Evolutionary conservation across 2,113 vertebrate species (phyloP), one percentile per base, ranked within the genome.

Genomic region (Cricetomys ansorgei): DNA sequence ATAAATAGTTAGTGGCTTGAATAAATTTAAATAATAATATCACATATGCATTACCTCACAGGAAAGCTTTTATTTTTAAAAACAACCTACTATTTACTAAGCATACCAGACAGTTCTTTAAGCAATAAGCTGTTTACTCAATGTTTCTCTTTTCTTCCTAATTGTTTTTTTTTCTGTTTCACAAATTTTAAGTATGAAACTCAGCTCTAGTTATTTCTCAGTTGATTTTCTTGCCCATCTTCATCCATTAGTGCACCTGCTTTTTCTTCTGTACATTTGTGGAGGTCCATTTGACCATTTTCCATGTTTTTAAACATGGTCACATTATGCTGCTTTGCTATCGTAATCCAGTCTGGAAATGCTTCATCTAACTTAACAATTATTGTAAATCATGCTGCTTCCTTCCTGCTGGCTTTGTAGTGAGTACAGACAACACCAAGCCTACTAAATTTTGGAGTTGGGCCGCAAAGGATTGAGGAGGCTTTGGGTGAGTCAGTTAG

Each of bases 281-380:
- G 19, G 53, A 89, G 92, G 62, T 73, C 86, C 73, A 89, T 31
- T 94, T 31, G 86, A 73, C 89, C 43, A 48, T 12, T 40, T 17
- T 34, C 25, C 17, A 43, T 95, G 21, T 94, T 95, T 96, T 91
- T 48, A 81, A 87, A 77, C n/a, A 77, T 5, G 16, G 37, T 34
- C 10, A 79, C 43, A 62, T 85, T 57, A 83, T 10, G 45, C 29
- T 64, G 92, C 70, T 94, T 81, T 92, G 88, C 48, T 75, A 77
- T 16, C 15, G 34, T 96, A 73, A 94, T 88, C 73, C 37, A 62
- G 72, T 57, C 88, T 79, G 69, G 34, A 96, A 94, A 85, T 75
- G 62, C 16, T 92, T 92, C 73, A 37, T 59, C 23, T 92, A 93
- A 92, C 29, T 72, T 77, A 88, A 96, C 93, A 65, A 89, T 84